A percentile compares a stretch with the other conserved stretches of the same genome.
Conservation (phyloP, 2,113 vertebrate species). For the Formicarius rufipectus region DNA sequence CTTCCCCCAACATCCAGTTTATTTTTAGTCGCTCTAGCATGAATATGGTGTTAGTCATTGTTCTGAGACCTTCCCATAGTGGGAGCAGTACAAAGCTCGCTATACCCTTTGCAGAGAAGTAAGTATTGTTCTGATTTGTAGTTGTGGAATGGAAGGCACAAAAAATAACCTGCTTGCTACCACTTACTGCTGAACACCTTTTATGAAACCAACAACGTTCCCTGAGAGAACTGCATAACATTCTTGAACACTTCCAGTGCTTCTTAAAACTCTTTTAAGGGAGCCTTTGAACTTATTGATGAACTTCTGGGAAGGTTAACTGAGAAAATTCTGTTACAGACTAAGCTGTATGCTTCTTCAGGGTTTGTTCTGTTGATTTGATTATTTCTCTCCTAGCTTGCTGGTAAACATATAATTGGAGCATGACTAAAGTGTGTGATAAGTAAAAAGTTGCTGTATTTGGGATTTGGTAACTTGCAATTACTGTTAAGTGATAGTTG, state of each 20-base stretch:
- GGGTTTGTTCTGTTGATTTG: background rate
- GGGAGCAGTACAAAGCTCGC: background rate
- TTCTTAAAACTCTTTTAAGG: background rate
- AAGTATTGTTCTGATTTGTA: background rate
- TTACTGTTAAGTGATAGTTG: background rate
- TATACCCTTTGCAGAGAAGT: background rate
- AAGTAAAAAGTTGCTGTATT: background rate
- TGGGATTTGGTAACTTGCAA: background rate
- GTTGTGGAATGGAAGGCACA: background rate
- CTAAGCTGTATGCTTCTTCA: background rate
- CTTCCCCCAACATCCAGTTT: background rate
- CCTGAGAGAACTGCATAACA: accelerated
- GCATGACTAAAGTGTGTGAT: background rate
- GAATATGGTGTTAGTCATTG: background rate
- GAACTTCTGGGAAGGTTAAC: background rate
- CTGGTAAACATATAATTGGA: background rate
- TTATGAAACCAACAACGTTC: background rate
- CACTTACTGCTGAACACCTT: background rate
- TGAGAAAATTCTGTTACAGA: background rate
- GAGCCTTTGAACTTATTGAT: background rate
- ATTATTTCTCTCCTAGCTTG: background rate
- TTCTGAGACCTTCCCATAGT: background rate
- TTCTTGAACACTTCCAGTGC: background rate
- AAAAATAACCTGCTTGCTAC: background rate
- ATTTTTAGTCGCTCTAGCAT: slow-evolving; percentile 34